These are phyloP conservation scores for Akabosia matsudoensis DNA, from an alignment of 1,140 invertebrate species.

Conservation along the genomic window DNA sequence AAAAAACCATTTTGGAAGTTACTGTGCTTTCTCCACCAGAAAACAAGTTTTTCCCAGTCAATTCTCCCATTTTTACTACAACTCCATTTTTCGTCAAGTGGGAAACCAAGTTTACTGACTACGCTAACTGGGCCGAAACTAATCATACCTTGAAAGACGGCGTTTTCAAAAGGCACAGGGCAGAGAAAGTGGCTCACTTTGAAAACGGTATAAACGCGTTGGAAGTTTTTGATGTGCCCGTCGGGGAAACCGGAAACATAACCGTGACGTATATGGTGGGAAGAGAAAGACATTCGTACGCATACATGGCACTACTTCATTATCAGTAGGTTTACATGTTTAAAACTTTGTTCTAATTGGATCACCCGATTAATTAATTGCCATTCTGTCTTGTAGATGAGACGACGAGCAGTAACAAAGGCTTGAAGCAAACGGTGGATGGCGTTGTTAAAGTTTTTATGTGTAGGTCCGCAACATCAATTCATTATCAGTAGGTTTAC, in stretches of 20 bases:
- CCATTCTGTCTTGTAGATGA: constrained; percentile 15
- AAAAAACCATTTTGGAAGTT: constrained; percentile 30
- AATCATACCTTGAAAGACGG: constrained; percentile 33
- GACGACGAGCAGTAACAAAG: constrained; percentile 22
- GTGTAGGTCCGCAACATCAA: constrained; percentile 27
- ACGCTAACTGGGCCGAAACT: constrained; percentile 34
- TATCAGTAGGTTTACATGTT: constrained; percentile 25
- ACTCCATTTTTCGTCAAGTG: constrained; percentile 36
- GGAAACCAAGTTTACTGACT: constrained; percentile 34
- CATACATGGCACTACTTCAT: constrained; percentile 36
- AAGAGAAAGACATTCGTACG: constrained; percentile 25
- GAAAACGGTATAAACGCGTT: constrained; percentile 34
- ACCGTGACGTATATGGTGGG: constrained; percentile 29
- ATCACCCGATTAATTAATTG: too few species aligned
- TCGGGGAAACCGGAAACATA: constrained; percentile 32
- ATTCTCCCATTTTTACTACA: constrained; percentile 28
- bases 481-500: background rate
- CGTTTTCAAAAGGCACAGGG: constrained; percentile 29
- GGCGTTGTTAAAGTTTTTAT: constrained; percentile 12
- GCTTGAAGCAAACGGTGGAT: constrained; percentile 17
- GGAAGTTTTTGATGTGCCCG: constrained; percentile 30
- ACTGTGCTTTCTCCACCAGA: constrained; percentile 27
- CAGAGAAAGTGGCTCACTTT: constrained; percentile 24
- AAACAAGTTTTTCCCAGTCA: constrained; percentile 32
- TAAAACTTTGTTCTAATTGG: too few species aligned